Evolutionary conservation across 2,797 vertebrate genomes (phyloP), one percentile per base, ranked within the genome.

Genomic region (Oreortyx pictus): DNA sequence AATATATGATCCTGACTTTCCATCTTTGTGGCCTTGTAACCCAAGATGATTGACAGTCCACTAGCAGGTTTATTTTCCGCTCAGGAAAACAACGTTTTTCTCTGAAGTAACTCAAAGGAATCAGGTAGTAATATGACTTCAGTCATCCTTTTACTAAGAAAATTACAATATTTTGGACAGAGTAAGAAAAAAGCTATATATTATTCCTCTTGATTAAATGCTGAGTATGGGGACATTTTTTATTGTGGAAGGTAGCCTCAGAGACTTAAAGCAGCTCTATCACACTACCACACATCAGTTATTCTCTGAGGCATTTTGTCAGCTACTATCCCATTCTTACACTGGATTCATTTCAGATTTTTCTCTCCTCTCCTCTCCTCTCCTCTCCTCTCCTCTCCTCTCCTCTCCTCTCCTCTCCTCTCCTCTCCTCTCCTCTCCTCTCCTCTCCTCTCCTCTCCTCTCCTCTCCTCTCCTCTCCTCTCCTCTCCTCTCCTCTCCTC

Each of bases 101-200:
- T 83, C 70, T 0, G 0, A 89, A 95, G 43, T 54, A 92, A 88
- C 66, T 47, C 92, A 75, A 33, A 74, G 65, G 68, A 90, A 41
- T 31, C 54, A 82, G 79, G 70, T 35, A 90, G 70, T 66, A 85
- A 91, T 92, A 59, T 11, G 50, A 74, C 85, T 92, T 86, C 82
- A 95, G 89, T 86, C 73, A 81, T 75, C 54, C 79, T 70, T 96
- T 88, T 85, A 78, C 82, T 79, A 67, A 81, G 82, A 14, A 95
- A 88, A 93, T 93, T 86, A 56, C 79, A 66, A 46, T 78, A 81
- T 72, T 89, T 79, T 81, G 82, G 87, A 81, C 85, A 94, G 54
- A 25, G 54, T 61, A 91, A 61, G 85, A 88, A 91, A 86, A 37
- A 76, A 5, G 31, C 50, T 78, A 87, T 93, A 83, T 93, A 93